Base-by-base conservation (phyloP, 1,140 invertebrate species). In the Diorhabda carinulata region DNA sequence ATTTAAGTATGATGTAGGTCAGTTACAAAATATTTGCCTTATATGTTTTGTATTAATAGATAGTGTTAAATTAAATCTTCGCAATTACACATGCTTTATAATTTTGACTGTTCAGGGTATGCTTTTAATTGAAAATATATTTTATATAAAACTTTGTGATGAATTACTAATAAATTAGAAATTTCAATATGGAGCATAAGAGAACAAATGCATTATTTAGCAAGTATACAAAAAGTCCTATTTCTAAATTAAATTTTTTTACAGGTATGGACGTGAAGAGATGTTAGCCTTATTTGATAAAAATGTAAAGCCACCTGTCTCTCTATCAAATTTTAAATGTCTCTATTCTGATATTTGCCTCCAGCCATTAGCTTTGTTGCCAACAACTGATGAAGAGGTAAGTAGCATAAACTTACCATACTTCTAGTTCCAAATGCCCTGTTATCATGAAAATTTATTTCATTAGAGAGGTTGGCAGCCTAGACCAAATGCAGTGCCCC, bases 241-340 rank as follows among this genome's bases (percentile, higher is more conserved):
- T 25, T 25, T 25, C 25, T 25, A 25, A 25, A 25, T 25, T 1
- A 25, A 25, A 3, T 52, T 8, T 52, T 4, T 6, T 52, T 52
- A 8, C 47, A 85, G 87, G 69, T 95, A 95, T 75, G 92, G 92
- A 43, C 84, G 92, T 73, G 94, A 96, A 82, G 93, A 96, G 78
- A 94, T 96, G 92, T 81, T 96, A 68, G 91, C 92, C 57, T 79
- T 95, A 45, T 95, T 89, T 78, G 88, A 92, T 67, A 66, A 69
- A 74, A 86, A 84, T 75, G 83, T 86, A 65, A 85, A 86, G 75
- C 83, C 90, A 65, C 91, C 91, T n/a, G 85, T 87, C 69, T 86
- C 87, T 64, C 81, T 93, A 61, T 79, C 86, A 43, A 83, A 84
- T 68, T 87, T 90, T 76, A 84, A 87, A 71, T 84, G 86, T 60